Evolutionary conservation across 1,140 invertebrate species (phyloP).

Genomic region (Drosophila sp.): DNA sequence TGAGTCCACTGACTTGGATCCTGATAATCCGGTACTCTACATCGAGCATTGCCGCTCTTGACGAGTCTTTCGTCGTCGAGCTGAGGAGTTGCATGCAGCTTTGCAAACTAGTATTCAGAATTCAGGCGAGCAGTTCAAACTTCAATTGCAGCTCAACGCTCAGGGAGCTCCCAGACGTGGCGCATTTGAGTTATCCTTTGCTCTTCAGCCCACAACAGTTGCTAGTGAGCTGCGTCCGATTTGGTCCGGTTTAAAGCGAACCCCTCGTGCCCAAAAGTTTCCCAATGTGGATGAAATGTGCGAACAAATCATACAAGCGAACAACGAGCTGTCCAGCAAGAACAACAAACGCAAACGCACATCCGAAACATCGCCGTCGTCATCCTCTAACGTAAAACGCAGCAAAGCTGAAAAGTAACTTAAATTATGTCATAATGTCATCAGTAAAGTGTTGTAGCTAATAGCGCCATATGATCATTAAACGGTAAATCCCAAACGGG

Average conservation of each 20-base stretch:
- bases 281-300: constrained; percentile 51
- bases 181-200: constrained; percentile 67
- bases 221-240: constrained; percentile 37
- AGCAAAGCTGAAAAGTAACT: not conserved
- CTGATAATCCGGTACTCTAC: constrained; percentile 49
- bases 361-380: not conserved
- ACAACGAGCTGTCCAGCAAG: constrained; percentile 5
- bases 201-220: constrained; percentile 26
- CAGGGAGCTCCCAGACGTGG: constrained; percentile 66
- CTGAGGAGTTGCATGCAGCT: constrained; percentile 64
- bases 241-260: constrained; percentile 76
- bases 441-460: not conserved
- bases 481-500: constrained; percentile 40
- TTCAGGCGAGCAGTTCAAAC: constrained; percentile 33
- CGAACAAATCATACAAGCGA: constrained; percentile 25
- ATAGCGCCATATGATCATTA: constrained; percentile 44
- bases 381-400: constrained; percentile 8
- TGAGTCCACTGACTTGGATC: constrained; percentile 36
- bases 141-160: constrained; percentile 68
- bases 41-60: constrained; percentile 72
- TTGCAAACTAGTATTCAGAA: constrained; percentile 33
- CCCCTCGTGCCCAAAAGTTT: constrained; percentile 76
- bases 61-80: constrained; percentile 73
- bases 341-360: constrained; percentile 11
- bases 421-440: not conserved